Base-by-base conservation (phyloP, 2,113 vertebrate genomes). In the Alaudala cheleensis region DNA sequence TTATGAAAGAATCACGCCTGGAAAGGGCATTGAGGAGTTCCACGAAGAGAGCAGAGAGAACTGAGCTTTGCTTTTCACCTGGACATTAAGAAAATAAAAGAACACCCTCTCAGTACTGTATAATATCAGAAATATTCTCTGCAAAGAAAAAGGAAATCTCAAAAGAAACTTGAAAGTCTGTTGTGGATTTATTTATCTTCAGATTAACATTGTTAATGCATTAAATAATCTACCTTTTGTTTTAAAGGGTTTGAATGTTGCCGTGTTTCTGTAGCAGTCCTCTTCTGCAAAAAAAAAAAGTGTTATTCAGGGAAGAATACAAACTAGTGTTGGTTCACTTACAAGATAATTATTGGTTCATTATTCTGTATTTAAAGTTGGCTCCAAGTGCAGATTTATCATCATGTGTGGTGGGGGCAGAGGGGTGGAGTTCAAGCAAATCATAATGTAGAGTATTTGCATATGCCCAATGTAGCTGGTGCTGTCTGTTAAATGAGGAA, bases 131-230 rank as follows among this genome's bases (percentile, higher is more conserved):
- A 97, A 97, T 97, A 97, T 96, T 96, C 95, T 98, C 96, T 97
- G 94, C 97, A 97, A 97, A 97, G 97, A 97, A 98, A 96, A 96
- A 96, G 95, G 95, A 96, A 90, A 97, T 93, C 88, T 97, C 94
- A 95, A 97, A 97, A 96, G 96, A 97, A 97, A 97, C 96, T 91
- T 97, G 95, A 94, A 98, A 97, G 96, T 97, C 97, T 98, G 97
- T 97, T 97, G 96, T 98, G 98, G 97, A 98, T 98, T 98, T 98
- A 98, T 98, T 98, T 98, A 98, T 98, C 97, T 98, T 98, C 97
- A 97, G 96, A 98, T 97, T 98, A 97, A 97, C 97, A 95, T 98
- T 94, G 93, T 98, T 97, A 92, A 88, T 98, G 97, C 97, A 98
- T 98, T 98, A 98, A 98, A 97, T 97, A 97, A 98, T 97, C 96